Conservation (phyloP, 2,113 vertebrate species). For the Struthio camelus region DNA sequence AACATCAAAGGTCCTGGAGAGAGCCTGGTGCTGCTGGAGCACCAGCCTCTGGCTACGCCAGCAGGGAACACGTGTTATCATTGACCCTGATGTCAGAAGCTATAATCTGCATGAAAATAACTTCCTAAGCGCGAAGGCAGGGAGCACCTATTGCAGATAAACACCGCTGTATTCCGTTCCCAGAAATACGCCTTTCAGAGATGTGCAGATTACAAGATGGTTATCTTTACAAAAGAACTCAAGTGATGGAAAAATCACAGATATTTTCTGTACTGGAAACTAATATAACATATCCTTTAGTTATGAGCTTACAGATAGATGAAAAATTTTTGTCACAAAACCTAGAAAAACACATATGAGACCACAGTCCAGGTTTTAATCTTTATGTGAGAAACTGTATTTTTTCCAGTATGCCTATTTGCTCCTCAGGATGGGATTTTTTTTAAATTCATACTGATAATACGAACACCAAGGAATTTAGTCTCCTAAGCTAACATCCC, state of each 20-base stretch:
- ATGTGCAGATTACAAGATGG: not conserved
- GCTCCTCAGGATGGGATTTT: not conserved
- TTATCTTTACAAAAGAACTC: not conserved
- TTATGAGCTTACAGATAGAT: not conserved
- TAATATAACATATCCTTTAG: accelerated
- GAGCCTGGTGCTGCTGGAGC: not conserved
- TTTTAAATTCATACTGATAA: not conserved
- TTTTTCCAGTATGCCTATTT: not conserved
- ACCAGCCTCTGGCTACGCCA: not conserved
- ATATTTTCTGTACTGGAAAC: not conserved
- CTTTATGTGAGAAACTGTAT: not conserved
- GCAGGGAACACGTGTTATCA: too few relatives aligned
- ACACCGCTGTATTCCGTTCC: not conserved
- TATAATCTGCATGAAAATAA: not conserved
- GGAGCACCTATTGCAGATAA: not conserved
- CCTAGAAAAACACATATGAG: not conserved
- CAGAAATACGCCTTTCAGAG: not conserved
- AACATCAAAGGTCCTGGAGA: not conserved
- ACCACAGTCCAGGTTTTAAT: not conserved
- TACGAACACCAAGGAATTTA: not conserved
- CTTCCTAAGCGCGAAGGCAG: not conserved
- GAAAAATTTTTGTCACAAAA: not conserved
- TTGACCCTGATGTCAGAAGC: not conserved
- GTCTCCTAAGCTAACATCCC: too few relatives aligned
- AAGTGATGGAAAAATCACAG: not conserved